Percentiles rank a stretch among this genome's conserved stretches.
Conservation (phyloP, 1,140 invertebrate genomes). For the Zophobas morio region DNA sequence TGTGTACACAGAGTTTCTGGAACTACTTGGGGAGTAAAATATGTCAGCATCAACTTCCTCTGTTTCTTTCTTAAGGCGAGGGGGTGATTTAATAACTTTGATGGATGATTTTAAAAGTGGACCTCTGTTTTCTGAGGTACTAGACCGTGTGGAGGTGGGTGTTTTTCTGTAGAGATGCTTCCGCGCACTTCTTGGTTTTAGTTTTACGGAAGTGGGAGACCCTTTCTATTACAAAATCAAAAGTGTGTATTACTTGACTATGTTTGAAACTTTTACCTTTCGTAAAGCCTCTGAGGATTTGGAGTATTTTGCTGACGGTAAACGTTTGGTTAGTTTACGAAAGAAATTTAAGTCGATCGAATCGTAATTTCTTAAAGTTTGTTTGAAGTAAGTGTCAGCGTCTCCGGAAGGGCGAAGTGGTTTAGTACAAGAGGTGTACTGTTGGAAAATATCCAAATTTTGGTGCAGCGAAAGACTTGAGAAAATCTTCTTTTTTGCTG, state of each 20-base stretch:
- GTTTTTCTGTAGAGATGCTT: neutral
- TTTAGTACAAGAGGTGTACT: constrained; percentile 53
- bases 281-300: constrained; percentile 32
- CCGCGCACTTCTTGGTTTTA: neutral
- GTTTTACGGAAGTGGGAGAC: constrained; percentile 67
- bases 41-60: constrained; percentile 20
- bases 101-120: constrained; percentile 15
- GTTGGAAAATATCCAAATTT: constrained; percentile 53
- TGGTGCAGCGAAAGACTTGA: constrained; percentile 55
- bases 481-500: constrained; percentile 47
- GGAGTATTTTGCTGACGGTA: constrained; percentile 5
- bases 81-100: constrained; percentile 2
- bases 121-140: constrained; percentile 20
- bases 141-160: neutral
- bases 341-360: constrained; percentile 42
- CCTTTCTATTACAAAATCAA: constrained; percentile 65
- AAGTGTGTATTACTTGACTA: constrained; percentile 55
- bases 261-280: constrained; percentile 25
- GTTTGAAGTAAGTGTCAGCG: constrained; percentile 54
- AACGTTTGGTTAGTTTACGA: neutral
- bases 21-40: constrained; percentile 28
- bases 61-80: constrained; percentile 2
- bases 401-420: constrained; percentile 47
- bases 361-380: constrained; percentile 55
- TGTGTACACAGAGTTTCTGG: neutral